Evolutionary conservation across 2,113 vertebrate genomes (phyloP).

Genomic region (Neogobius melanostomus): DNA sequence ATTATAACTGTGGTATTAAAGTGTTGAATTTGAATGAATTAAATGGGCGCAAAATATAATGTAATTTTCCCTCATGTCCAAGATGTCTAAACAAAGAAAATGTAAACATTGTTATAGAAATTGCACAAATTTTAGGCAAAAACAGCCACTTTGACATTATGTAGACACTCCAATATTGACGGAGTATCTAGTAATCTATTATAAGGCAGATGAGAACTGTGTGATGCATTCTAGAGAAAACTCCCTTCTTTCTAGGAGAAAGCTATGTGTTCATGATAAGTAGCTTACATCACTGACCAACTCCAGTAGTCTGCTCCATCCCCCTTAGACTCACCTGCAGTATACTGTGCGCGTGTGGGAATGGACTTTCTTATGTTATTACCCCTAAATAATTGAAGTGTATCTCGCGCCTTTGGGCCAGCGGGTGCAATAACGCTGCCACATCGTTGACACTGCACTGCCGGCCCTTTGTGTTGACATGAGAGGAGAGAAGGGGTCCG

Average conservation of each 20-base stretch:
- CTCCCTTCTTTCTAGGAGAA: constrained; percentile 2
- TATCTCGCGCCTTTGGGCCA: neutral
- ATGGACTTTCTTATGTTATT: neutral
- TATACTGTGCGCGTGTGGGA: constrained; percentile 10
- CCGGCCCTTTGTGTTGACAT: constrained; percentile 11
- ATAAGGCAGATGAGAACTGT: neutral
- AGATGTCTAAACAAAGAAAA: too few species aligned
- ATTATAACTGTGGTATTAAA: too few species aligned
- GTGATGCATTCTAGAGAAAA: neutral
- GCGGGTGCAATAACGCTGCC: constrained; percentile 3
- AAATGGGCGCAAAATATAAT: too few species aligned
- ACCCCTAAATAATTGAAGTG: neutral
- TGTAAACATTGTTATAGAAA: too few species aligned
- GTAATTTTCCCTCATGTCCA: too few species aligned
- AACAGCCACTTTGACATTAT: neutral
- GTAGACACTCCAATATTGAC: neutral
- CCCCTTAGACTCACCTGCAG: constrained; percentile 37
- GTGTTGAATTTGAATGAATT: too few species aligned
- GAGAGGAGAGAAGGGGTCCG: constrained; percentile 38
- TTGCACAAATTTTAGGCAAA: neutral
- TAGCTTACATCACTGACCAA: neutral
- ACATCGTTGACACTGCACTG: constrained; percentile 11
- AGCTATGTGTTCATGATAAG: constrained; percentile 13
- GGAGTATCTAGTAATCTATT: neutral
- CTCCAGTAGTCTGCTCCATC: constrained; percentile 8